Base-by-base conservation (phyloP, 2,113 vertebrate genomes). In the Carassius gibelio region DNA sequence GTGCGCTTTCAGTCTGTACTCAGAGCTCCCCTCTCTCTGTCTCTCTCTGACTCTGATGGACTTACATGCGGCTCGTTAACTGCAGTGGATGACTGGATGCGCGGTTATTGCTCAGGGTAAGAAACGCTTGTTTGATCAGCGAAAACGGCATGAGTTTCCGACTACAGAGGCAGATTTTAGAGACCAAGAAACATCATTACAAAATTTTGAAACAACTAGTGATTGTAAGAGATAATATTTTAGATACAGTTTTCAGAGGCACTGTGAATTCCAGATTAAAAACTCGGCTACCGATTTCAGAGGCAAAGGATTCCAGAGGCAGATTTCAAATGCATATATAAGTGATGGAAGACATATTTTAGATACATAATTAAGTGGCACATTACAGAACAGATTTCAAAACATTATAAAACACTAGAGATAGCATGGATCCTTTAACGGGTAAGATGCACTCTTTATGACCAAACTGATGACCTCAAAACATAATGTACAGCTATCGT, bases 1-100 rank as follows among this genome's bases (percentile, higher is more conserved):
- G 96, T 92, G 95, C 89, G 85, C 88, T 87, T 93, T 91, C 88
- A 1, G 80, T 85, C 0, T 83, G 89, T 90, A 81, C 86, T 30
- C 57, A 86, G 34, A 76, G 82, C 68, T 69, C 79, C 88, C 30
- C 42, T 76, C 84, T 72, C 78, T 36, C 42, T 76, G 83, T 72
- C 78, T 55, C 34, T 62, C 75, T 83, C 64, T 15, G 84, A 84
- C 86, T 71, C 64, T 87, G 76, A 86, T 81, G 93, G 92, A 88
- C n/a, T 74, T 75, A 50, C 38, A 85, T 80, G 48, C 64, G 17
- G 64, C 10, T 15, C n/a, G 38, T 68, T 71, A 55, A 23, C 80
- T 71, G 62, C 64, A 48, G 80, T 82, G 64, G 80, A 82, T 21
- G 45, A 69, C 80, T 82, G 26, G 55, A 69, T 82, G 42, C 62